phyloP scores from a whole-genome alignment of 2,113 vertebrate genomes.

The Donacobius atricapilla region DNA sequence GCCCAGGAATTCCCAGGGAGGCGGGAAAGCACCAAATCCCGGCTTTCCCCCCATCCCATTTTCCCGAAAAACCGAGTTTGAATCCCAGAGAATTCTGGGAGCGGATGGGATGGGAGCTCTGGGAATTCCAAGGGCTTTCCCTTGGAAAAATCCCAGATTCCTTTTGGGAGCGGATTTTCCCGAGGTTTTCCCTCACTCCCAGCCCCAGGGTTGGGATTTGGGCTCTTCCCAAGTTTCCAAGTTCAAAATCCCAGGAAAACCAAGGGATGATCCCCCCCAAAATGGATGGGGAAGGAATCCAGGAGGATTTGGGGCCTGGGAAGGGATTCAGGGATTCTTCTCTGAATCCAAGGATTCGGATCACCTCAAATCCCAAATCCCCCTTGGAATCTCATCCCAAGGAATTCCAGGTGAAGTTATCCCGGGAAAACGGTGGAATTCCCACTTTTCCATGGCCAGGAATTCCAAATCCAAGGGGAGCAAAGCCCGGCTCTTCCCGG shows the following conservation, averaged over 20 bases:
- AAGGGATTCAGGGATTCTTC: neutral
- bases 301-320: neutral
- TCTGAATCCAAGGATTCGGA: neutral
- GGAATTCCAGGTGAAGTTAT: neutral
- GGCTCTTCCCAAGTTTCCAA: neutral
- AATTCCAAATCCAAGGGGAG: neutral
- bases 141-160: neutral
- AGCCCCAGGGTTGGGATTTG: accelerated
- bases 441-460: neutral
- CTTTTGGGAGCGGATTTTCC: accelerated
- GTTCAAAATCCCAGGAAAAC: neutral
- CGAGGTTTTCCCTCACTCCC: neutral
- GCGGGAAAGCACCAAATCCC: neutral
- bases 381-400: neutral
- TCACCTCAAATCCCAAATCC: neutral
- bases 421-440: neutral
- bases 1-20: neutral
- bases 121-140: neutral
- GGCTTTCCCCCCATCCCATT: accelerated
- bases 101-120: neutral
- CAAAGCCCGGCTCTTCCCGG: neutral
- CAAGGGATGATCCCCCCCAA: neutral
- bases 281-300: neutral
- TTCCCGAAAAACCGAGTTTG: neutral
- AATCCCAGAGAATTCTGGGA: neutral